Evolutionary conservation across 37 sponge, comb jelly and placozoan species (phyloP), one percentile per base, ranked within the genome.

Genomic region (Agelas oroides): DNA sequence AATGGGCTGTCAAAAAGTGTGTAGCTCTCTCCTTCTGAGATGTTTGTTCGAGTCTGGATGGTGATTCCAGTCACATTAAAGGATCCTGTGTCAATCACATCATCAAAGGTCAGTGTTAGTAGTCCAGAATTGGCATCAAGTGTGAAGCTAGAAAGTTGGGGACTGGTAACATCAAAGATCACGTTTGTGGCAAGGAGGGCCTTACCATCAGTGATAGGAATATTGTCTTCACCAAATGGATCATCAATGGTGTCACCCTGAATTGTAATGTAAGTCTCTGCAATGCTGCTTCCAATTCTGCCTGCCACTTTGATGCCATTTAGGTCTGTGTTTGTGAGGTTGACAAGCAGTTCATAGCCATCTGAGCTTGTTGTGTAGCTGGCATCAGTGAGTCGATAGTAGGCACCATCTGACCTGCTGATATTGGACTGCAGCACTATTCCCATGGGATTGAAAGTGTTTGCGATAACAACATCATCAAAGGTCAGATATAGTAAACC

Each of bases 201-300:
- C 39, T 91, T 94, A 2, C 92, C 92, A 75, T 97, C 92, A 24
- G 94, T 94, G 39, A 94, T 87, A 25, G 97, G 85, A 28, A 86
- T 52, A 72, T 84, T 78, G 67, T 97, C 92, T 71, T 79, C 81
- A 35, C 84, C 86, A 66, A 86, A 85, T 16, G 91, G 53, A 64
- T 94, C 97, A 69, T 94, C 94, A 79, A 97, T 80, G 1, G 86
- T 65, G 73, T 91, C 92, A 38, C 86, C 94, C 70, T 88, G 86
- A 35, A 94, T 77, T 1, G 97, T 97, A 46, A 97, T 81, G 88
- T 81, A 97, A 2, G 97, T 97, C 0, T 71, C 82, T 71, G 86
- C 92, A 33, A 76, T 41, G 37, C 30, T 57, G 39, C 59, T 86
- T 15, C 86, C 95, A 60, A 97, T 79, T 8, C 46, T 58, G 17